phyloP scores from a whole-genome alignment of 2,797 vertebrate species.

The Gymnocypris eckloni region DNA sequence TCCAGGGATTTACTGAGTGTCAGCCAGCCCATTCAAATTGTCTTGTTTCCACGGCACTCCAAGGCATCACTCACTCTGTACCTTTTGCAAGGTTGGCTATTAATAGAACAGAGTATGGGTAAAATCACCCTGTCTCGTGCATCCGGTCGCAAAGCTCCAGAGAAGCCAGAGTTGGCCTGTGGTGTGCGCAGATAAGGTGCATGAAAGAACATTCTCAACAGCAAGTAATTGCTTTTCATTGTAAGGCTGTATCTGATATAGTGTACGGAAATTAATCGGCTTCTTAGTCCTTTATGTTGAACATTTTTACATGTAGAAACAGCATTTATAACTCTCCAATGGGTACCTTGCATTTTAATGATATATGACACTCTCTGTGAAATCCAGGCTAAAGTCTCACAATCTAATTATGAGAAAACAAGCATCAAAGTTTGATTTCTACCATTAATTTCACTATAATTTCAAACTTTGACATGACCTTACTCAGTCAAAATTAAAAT shows the following conservation, averaged over 20 bases:
- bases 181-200: conserved; percentile 26
- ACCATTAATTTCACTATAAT: no score
- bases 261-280: background rate
- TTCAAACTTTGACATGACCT: no score
- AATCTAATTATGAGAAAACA: no score
- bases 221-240: conserved; percentile 41
- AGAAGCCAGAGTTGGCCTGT: background rate
- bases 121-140: conserved; percentile 28
- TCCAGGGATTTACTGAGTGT: conserved; percentile 34
- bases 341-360: background rate
- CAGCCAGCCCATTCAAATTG: conserved; percentile 36
- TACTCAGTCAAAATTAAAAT: no score
- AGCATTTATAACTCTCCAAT: background rate
- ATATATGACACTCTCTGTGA: no score
- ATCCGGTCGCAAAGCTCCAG: conserved; percentile 2
- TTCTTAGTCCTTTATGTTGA: background rate
- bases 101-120: conserved; percentile 38
- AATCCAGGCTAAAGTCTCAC: no score
- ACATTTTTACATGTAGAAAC: background rate
- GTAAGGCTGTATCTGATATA: conserved; percentile 24
- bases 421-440: no score
- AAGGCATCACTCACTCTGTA: conserved; percentile 38
- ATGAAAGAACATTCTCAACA: conserved; percentile 31
- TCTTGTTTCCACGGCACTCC: conserved; percentile 33
- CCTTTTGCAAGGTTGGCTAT: conserved; percentile 34